Base-by-base conservation (phyloP, 2,888 invertebrate species). In the Teinopalpus imperialis region DNA sequence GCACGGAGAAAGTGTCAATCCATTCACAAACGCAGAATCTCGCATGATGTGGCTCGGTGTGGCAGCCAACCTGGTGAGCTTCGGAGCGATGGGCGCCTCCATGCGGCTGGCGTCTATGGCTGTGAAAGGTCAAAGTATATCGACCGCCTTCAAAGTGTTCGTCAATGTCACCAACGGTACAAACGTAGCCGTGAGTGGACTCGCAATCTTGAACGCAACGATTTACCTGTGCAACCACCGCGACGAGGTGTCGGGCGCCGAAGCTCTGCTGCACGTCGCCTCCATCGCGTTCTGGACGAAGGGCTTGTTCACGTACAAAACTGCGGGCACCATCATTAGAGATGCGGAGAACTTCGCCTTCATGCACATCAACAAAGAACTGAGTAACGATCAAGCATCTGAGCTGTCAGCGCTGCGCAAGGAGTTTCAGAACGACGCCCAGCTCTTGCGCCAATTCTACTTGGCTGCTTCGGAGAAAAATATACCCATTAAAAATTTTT, bases 41-140 rank as follows among this genome's bases (percentile, higher is more conserved):
- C 53, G 59, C 18, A 57, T 57, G 56, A 31, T 59, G 31, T 61
- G 60, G 59, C 49, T 59, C 7, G 60, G 59, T 10, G 49, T 59
- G 9, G 59, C 57, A 12, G 59, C 61, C 1, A 61, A 56, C 27
- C 13, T 59, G 29, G 52, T 53, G 24, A 61, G 57, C 40, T 61
- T 61, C 43, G 57, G 57, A 1, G 59, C 59, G 0, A 59, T 59
- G 56, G 61, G 61, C 12, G 61, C 61, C 7, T 51, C 57, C 3
- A 61, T 61, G 59, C 51, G 61, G 13, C 47, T 61, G 2, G 50
- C 59, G 1, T 54, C 57, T 1, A 31, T 61, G 14, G 57, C 57
- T 6, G 52, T 51, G 6, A 52, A 55, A 6, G 57, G 59, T 2
- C 50, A 48, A 20, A 48, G 56, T 7, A 54, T 61, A 37, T 55